Evolutionary conservation across 2,888 invertebrate genomes (phyloP).

Genomic region (Lymantria monacha): DNA sequence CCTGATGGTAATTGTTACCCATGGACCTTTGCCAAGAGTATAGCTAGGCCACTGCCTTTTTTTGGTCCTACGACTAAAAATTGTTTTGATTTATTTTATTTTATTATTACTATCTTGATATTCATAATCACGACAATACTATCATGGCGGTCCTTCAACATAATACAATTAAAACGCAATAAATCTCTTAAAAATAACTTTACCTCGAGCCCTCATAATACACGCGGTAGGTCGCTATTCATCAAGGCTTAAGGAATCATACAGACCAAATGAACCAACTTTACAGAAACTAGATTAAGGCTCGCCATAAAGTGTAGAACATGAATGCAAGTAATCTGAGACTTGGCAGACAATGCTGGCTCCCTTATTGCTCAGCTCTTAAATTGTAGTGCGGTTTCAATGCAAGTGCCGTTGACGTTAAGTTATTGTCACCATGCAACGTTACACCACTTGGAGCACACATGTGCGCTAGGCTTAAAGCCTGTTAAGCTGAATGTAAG

Average conservation of each 20-base stretch:
- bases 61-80: too few relatives aligned
- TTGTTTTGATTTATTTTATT: too few relatives aligned
- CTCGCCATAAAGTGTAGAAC: slow-evolving; percentile 55
- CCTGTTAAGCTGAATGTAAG: slow-evolving; percentile 47
- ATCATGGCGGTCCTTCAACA: too few relatives aligned
- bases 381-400: slow-evolving; percentile 79
- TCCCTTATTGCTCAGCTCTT: slow-evolving; percentile 79
- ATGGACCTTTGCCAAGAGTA: too few relatives aligned
- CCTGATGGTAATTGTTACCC: too few relatives aligned
- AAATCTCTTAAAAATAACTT: slow-evolving; percentile 9
- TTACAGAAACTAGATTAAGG: slow-evolving; percentile 54
- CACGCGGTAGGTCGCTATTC: slow-evolving; percentile 40
- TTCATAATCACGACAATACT: too few relatives aligned
- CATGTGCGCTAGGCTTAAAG: slow-evolving; percentile 68
- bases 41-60: too few relatives aligned
- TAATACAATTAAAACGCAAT: too few relatives aligned
- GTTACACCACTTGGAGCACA: slow-evolving; percentile 66
- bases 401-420: slow-evolving; percentile 78
- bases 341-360: slow-evolving; percentile 70
- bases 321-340: slow-evolving; percentile 72
- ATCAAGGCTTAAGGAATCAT: slow-evolving; percentile 28
- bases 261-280: slow-evolving; percentile 28
- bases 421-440: slow-evolving; percentile 76
- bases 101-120: too few relatives aligned
- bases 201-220: slow-evolving; percentile 33